These are phyloP conservation scores for Sandelia bainsii DNA, from an alignment of 2,797 vertebrate genomes.

Conservation along the genomic window DNA sequence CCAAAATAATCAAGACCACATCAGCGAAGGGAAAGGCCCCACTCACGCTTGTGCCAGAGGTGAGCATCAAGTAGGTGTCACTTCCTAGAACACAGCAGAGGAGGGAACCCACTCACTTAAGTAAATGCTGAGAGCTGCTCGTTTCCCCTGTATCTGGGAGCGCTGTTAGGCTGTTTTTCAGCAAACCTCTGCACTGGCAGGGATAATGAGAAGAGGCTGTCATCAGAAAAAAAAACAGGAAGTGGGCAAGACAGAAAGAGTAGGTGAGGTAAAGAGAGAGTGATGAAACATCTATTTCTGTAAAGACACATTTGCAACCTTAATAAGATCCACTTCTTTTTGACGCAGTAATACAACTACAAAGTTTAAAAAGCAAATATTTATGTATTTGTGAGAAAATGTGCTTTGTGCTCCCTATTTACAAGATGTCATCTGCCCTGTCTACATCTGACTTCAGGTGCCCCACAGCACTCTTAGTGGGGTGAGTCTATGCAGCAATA, in stretches of 20 bases:
- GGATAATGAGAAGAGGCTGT: slow-evolving; percentile 41
- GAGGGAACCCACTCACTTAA: slow-evolving; percentile 54
- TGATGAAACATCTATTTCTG: neutral
- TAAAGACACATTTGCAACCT: neutral
- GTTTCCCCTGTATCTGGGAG: slow-evolving; percentile 39
- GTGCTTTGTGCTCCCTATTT: neutral
- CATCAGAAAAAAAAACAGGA: slow-evolving; percentile 36
- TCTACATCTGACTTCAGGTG: slow-evolving; percentile 13
- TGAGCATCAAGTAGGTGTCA: slow-evolving; percentile 47
- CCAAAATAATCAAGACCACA: slow-evolving; percentile 40
- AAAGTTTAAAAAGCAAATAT: neutral
- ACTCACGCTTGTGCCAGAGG: slow-evolving; percentile 26
- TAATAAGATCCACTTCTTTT: neutral
- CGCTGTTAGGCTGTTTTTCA: slow-evolving; percentile 57
- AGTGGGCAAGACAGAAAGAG: slow-evolving; percentile 14
- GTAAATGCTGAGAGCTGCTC: slow-evolving; percentile 56
- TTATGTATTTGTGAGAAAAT: neutral
- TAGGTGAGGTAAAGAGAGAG: slow-evolving; percentile 9
- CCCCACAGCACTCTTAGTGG: neutral
- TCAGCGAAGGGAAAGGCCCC: slow-evolving; percentile 37
- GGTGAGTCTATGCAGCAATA: too few species aligned
- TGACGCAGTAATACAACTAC: neutral
- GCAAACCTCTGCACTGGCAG: slow-evolving; percentile 45
- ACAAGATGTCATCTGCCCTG: neutral
- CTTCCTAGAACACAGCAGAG: slow-evolving; percentile 54